Evolutionary conservation across 2,797 vertebrate genomes (phyloP).

Genomic region (Aphelocoma californica): DNA sequence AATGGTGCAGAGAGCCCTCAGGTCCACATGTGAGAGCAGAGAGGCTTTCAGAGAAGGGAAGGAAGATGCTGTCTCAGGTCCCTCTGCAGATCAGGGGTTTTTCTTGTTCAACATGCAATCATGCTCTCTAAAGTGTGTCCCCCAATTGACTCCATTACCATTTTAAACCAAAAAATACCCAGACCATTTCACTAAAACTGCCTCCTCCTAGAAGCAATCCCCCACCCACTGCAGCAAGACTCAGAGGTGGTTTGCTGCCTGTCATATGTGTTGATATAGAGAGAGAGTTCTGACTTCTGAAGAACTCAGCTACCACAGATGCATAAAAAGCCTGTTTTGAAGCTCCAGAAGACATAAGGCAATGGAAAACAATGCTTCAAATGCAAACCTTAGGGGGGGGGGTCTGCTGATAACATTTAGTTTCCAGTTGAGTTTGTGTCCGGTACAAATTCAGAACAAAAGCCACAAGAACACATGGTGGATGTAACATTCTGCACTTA

Average conservation of each 20-base stretch:
- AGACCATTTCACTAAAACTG: background rate
- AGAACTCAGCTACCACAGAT: background rate
- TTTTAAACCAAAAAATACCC: background rate
- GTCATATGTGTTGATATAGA: background rate
- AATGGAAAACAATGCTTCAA: background rate
- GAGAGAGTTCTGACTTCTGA: background rate
- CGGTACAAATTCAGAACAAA: background rate
- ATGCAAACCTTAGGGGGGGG: background rate
- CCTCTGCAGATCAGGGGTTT: background rate
- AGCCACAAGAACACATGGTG: background rate
- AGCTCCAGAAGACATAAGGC: background rate
- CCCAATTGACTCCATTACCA: background rate
- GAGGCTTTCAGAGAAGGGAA: background rate
- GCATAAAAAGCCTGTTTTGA: background rate
- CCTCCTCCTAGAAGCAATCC: background rate
- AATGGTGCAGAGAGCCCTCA: background rate
- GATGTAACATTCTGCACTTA: background rate
- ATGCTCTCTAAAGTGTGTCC: background rate
- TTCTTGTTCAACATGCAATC: background rate
- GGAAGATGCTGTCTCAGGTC: background rate
- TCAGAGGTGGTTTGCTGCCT: background rate
- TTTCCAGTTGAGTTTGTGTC: background rate
- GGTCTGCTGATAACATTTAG: background rate
- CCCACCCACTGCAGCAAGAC: background rate
- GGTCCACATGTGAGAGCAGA: rapidly evolving